phyloP scores from a whole-genome alignment of 2,797 vertebrate species.

The Anniella stebbinsi region DNA sequence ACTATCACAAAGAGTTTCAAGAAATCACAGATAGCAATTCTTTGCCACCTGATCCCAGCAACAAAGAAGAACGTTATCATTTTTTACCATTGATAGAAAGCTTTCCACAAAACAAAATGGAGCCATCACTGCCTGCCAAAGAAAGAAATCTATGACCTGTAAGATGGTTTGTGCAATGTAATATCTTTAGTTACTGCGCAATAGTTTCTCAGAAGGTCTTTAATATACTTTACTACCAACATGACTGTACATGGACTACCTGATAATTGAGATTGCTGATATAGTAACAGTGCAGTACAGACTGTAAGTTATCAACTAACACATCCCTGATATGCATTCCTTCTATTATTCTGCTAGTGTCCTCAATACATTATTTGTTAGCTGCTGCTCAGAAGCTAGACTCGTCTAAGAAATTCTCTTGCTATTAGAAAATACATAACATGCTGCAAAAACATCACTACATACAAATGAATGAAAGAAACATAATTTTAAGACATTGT shows the following conservation, averaged over 20 bases:
- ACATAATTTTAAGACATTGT: background rate
- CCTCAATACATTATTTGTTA: background rate
- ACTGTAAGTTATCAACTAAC: background rate
- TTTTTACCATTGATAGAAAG: conserved; percentile 28
- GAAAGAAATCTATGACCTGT: background rate
- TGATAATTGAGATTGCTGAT: background rate
- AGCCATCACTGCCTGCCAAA: conserved; percentile 25
- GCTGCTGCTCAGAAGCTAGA: background rate
- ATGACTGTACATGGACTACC: background rate
- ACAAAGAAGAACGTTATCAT: background rate
- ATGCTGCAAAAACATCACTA: background rate
- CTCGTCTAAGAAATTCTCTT: background rate
- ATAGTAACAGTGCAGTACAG: background rate
- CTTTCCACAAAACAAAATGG: conserved; percentile 8
- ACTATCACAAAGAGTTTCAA: background rate
- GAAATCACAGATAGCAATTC: conserved; percentile 35
- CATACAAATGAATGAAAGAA: background rate
- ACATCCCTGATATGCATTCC: background rate
- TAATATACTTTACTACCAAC: background rate
- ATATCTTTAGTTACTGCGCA: background rate
- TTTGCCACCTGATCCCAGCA: conserved; percentile 10
- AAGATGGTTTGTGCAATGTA: background rate
- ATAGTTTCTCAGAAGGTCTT: background rate
- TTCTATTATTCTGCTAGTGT: background rate
- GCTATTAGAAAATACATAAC: background rate